Evolutionary conservation across 2,797 vertebrate species (phyloP).

Genomic region (Sebastolobus altivelis): DNA sequence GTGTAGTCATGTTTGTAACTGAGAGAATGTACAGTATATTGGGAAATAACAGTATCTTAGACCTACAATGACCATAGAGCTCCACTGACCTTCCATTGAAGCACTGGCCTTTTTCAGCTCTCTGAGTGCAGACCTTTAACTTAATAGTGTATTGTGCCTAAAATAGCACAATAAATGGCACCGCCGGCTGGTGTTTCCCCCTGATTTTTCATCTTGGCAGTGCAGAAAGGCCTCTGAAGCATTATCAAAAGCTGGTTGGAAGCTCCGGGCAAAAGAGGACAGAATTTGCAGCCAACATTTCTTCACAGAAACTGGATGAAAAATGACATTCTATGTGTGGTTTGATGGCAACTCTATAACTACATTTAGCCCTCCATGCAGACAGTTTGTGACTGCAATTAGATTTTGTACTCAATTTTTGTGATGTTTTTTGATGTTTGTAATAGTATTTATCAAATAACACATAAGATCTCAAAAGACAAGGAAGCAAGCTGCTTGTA

Average conservation of each 20-base stretch:
- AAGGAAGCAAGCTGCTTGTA: background rate
- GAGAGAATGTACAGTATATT: background rate
- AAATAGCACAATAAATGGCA: conserved; percentile 61
- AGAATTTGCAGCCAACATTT: conserved; percentile 17
- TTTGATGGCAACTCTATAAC: background rate
- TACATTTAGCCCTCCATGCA: background rate
- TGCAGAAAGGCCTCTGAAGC: conserved; percentile 42
- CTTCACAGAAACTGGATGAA: background rate
- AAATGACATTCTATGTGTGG: background rate
- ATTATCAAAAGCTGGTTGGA: conserved; percentile 30
- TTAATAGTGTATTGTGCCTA: conserved; percentile 62
- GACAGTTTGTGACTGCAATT: background rate
- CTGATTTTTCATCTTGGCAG: conserved; percentile 45
- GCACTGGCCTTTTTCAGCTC: conserved; percentile 56
- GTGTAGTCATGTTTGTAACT: background rate
- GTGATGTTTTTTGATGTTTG: background rate
- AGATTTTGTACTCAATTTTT: background rate
- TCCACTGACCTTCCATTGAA: conserved; percentile 70
- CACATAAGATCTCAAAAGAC: background rate
- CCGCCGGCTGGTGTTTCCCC: conserved; percentile 42
- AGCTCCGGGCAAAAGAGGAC: conserved; percentile 18
- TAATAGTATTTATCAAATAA: background rate
- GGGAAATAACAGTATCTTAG: conserved; percentile 22
- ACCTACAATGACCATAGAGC: conserved; percentile 35
- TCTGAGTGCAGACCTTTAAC: conserved; percentile 57